Evolutionary conservation across 1,140 invertebrate species (phyloP), one percentile per base, ranked within the genome.

Genomic region (Pogonomyrmex barbatus): DNA sequence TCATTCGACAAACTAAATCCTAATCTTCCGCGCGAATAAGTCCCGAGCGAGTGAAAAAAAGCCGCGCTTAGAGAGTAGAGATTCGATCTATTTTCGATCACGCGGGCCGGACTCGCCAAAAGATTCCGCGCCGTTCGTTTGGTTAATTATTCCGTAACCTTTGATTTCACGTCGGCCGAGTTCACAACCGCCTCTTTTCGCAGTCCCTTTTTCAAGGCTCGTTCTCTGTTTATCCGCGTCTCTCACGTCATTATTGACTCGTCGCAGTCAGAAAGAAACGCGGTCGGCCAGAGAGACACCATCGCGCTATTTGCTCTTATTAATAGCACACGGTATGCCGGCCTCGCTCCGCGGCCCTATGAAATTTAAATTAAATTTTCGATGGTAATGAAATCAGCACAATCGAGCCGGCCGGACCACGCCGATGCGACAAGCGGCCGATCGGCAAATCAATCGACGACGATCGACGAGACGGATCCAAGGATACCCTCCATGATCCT

Each of bases 381-480:
- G 79, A 83, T 83, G 79, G 79, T 83, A 83, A 83, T 83, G 79
- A 83, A 83, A 83, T 83, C 79, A 83, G 79, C 79, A 83, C 79
- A 56, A 83, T 73, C 54, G 79, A 83, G 30, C 77, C 62, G 24
- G 47, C 63, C 77, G 63, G 17, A 24, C 42, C 79, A 65, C 50
- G 17, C 42, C 56, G 73, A 67, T 33, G 76, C 79, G 79, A 82
- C 79, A 82, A 58, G 67, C 60, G 45, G 33, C 54, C 54, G 79
- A 73, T 54, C 17, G 30, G 77, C 77, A 39, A 45, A 83, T 83
- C 79, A 83, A 83, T 83, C 68, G 79, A 36, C 68, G 45, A 12
- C 67, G 62, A 73, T 70, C 50, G 79, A 50, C 68, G 62, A 30
- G 50, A 47, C 42, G 54, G 24, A 79, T 84, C 87, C 87, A 81